phyloP scores from a whole-genome alignment of 2,888 invertebrate species.

The Bembecia ichneumoniformis region DNA sequence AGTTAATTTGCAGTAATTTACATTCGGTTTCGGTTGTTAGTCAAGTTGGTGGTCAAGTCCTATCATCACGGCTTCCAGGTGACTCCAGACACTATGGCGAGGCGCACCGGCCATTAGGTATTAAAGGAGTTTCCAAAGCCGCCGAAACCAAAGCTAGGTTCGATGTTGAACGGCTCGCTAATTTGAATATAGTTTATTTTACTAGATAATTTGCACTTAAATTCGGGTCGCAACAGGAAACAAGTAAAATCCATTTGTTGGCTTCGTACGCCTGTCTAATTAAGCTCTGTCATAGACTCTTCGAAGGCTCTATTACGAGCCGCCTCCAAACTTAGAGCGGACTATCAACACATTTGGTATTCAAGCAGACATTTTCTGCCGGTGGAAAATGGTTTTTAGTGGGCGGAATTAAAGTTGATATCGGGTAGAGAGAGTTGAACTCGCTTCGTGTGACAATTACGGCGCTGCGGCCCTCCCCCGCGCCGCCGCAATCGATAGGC shows the following conservation, averaged over 20 bases:
- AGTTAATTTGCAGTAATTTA: not conserved
- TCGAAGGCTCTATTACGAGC: conserved; percentile 71
- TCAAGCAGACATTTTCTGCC: conserved; percentile 42
- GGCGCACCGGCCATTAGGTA: no score
- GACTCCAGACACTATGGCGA: no score
- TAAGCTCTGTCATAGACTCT: conserved; percentile 71
- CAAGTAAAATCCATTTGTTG: conserved; percentile 70
- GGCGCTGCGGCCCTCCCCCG: conserved; percentile 73
- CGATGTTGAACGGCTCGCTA: conserved; percentile 22
- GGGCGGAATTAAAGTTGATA: conserved; percentile 56
- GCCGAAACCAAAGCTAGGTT: conserved; percentile 11
- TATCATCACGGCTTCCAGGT: no score
- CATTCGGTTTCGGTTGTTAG: no score
- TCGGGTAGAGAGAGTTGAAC: conserved; percentile 47
- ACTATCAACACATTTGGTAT: conserved; percentile 64
- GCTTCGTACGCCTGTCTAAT: conserved; percentile 68
- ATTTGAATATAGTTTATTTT: conserved; percentile 28
- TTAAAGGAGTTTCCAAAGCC: conserved; percentile 6
- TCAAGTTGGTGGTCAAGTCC: no score
- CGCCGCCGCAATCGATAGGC: conserved; percentile 79
- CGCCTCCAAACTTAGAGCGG: conserved; percentile 66
- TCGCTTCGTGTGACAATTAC: conserved; percentile 69
- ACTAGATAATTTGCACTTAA: conserved; percentile 39
- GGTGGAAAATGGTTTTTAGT: conserved; percentile 44
- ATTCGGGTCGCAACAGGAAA: conserved; percentile 48